These are phyloP conservation scores for Eilema griseolum DNA, from an alignment of 2,888 invertebrate genomes.

Conservation along the genomic window DNA sequence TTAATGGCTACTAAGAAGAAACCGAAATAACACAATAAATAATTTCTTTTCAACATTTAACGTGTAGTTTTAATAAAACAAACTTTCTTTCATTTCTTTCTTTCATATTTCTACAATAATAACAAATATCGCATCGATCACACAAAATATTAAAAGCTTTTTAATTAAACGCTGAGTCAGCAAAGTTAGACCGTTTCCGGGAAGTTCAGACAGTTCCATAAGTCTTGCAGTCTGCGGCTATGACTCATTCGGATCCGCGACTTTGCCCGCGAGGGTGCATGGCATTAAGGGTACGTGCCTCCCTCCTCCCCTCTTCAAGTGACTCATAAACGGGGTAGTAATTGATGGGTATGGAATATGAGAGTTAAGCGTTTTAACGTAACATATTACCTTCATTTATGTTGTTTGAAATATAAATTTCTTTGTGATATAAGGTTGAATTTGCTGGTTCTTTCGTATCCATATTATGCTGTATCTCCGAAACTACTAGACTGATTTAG, in stretches of 20 bases:
- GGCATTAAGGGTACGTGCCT: conserved; percentile 57
- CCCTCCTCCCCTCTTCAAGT: conserved; percentile 55
- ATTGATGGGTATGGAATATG: conserved; percentile 18
- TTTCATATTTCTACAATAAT: neutral
- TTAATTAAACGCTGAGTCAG: conserved; percentile 40
- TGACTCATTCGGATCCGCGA: conserved; percentile 49
- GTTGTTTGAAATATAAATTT: neutral
- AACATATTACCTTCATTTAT: neutral
- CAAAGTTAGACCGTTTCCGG: conserved; percentile 23
- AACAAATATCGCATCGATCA: neutral
- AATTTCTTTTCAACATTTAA: too few relatives aligned
- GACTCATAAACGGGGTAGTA: conserved; percentile 51
- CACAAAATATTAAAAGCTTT: conserved; percentile 19
- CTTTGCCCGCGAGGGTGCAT: conserved; percentile 53
- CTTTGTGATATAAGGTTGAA: too few relatives aligned
- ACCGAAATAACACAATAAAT: too few relatives aligned
- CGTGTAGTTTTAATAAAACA: too few relatives aligned
- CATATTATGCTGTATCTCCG: too few relatives aligned
- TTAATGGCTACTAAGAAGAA: too few relatives aligned
- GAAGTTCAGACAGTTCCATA: conserved; percentile 42
- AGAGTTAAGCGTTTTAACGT: conserved; percentile 11
- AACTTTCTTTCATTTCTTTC: too few relatives aligned
- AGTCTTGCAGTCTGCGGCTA: conserved; percentile 46
- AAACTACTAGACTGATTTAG: too few relatives aligned
- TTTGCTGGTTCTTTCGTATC: too few relatives aligned